Conservation (phyloP, 2,797 vertebrate species). For the Cynodonichthys magdalenae region DNA sequence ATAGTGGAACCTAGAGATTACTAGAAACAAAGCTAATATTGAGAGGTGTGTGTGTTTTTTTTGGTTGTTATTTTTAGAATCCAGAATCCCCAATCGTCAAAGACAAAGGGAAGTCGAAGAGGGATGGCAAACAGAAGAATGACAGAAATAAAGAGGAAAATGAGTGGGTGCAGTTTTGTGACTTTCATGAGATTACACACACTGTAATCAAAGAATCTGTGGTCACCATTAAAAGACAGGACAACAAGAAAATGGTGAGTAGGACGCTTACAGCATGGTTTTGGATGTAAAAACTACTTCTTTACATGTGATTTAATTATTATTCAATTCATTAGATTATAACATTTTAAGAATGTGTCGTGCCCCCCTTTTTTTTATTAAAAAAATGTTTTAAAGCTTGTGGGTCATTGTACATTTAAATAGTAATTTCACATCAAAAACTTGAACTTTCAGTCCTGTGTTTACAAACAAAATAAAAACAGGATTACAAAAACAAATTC, state of each 20-base stretch:
- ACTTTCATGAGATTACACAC: slow-evolving; percentile 96
- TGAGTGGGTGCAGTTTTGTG: slow-evolving; percentile 90
- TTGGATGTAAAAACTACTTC: neutral
- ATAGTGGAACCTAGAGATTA: neutral
- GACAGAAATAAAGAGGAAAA: slow-evolving; percentile 72
- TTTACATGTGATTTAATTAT: neutral
- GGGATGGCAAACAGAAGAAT: slow-evolving; percentile 84
- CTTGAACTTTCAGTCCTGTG: no score
- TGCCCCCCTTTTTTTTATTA: no score
- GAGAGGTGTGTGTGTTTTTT: neutral
- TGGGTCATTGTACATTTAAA: neutral
- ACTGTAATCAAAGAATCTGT: slow-evolving; percentile 87
- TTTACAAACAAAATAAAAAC: no score
- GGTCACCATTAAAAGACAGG: slow-evolving; percentile 92
- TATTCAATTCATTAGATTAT: neutral
- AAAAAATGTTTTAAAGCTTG: no score
- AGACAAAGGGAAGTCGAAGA: slow-evolving; percentile 88
- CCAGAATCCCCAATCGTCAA: slow-evolving; percentile 79
- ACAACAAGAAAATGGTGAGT: slow-evolving; percentile 94
- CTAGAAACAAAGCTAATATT: neutral
- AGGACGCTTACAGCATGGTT: neutral
- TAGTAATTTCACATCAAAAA: neutral
- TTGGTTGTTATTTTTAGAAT: slow-evolving; percentile 6
- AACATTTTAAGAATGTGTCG: no score
- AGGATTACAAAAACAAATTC: no score